Base-by-base conservation (phyloP, 2,888 invertebrate species). In the Cetonia aurata region DNA sequence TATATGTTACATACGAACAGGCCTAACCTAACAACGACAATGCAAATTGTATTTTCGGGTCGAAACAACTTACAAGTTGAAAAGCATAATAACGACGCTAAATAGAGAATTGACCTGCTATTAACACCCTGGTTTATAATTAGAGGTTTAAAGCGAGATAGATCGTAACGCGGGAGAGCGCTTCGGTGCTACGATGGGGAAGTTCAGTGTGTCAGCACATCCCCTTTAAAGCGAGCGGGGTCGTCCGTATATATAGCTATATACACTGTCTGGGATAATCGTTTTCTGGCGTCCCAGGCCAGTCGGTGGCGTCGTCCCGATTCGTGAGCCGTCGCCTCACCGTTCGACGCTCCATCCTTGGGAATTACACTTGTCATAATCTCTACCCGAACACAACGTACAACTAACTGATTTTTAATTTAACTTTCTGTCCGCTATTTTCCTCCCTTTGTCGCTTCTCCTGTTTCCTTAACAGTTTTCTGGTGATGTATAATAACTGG, bases 91-190 rank as follows among this genome's bases (percentile, higher is more conserved):
- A 77, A 76, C 74, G 77, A 74, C 75, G 77, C 78, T 80, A 80
- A 80, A 80, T 79, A 78, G 78, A 79, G 80, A 81, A 82, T 82
- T 81, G 82, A 82, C 81, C 81, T 80, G 81, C 81, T 81, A 81
- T 81, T 81, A 81, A 80, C 81, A 82, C 82, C 80, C 80, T 73
- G 80, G 80, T 81, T 81, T 82, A 82, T 81, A 82, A 82, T 82
- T 82, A 82, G 77, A 78, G 78, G 75, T 72, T 80, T 82, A 80
- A 82, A 81, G 81, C 75, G 79, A 1, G 79, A 77, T 70, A 33
- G 25, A 12, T 44, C 53, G 44, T 12, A 48, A 17, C 33, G 44
- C 3, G 42, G 25, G 37, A 62, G 71, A 71, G 62, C 76, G 75
- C 66, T 74, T 72, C 74, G 73, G 68, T 73, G 13, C 46, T 62